Base-by-base conservation (phyloP, 2,113 vertebrate genomes). In the Delphinapterus leucas region DNA sequence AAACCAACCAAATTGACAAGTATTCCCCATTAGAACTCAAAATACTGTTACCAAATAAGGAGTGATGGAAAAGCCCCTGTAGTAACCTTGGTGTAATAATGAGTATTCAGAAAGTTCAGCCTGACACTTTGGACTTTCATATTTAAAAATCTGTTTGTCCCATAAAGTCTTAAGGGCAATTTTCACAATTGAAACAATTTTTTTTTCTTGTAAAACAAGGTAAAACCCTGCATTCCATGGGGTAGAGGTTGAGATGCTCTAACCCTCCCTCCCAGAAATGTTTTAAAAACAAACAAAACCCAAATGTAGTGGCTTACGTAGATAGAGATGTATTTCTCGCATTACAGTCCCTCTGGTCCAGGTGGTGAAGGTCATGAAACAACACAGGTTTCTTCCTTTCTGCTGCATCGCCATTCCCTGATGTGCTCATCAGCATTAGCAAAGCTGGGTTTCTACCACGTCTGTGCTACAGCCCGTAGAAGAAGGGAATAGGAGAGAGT, bases 91-190 rank as follows among this genome's bases (percentile, higher is more conserved):
- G 13, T 44, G 4, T 68, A 31, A 77, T 70, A 53, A 65, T 67
- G n/a, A 76, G 1, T 71, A 61, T 92, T 96, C 76, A 38, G 21
- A 49, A 90, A 67, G 65, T 92, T 95, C 41, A 85, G 21, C 20
- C 53, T 95, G 63, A 67, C 55, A 60, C 17, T 41, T n/a, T 31
- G 68, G 47, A 68, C 60, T 76, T 73, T 31, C 6, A 11, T 92
- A 38, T 95, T 93, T 82, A 82, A 86, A 97, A 97, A 76, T 77
- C 36, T 94, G 3, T 80, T 84, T 84, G 41, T 82, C 20, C 14
- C 60, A 5, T 38, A 85, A 53, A 10, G 6, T 71, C 15, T 12
- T 93, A 74, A 82, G 87, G n/a, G 33, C 55, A 94, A 41, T 95
- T 71, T 94, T 86, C 28, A 92, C 47, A 94, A 70, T 17, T 81